A percentile compares a stretch with the other conserved stretches of the same genome.
phyloP scores from a whole-genome alignment of 64 coral and sea anemone genomes.

The Stichodactyla helianthus region DNA sequence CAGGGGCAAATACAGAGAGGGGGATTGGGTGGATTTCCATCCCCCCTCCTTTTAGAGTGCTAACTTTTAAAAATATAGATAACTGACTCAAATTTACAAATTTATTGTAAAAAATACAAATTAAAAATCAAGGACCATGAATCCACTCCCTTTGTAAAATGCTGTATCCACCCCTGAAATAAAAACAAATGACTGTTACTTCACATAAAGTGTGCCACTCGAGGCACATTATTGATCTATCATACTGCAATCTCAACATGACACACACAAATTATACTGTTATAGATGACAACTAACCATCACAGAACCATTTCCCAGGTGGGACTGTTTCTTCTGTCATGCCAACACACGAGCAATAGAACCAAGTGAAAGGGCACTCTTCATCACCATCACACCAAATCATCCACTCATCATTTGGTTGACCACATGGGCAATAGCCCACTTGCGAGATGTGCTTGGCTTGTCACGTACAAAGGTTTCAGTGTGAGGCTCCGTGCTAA shows the following conservation, averaged over 20 bases:
- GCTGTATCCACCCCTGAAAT: too few relatives aligned
- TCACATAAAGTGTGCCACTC: background rate
- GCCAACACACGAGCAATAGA: background rate
- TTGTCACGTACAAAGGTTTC: too few relatives aligned
- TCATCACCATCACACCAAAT: conserved; percentile 3
- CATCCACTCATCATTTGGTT: conserved; percentile 22
- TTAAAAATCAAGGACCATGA: too few relatives aligned
- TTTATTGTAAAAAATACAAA: too few relatives aligned
- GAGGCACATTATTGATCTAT: conserved; percentile 23
- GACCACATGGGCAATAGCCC: conserved; percentile 13
- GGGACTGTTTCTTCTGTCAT: background rate
- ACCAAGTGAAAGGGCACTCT: background rate
- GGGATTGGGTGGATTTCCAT: too few relatives aligned
- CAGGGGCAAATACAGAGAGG: too few relatives aligned
- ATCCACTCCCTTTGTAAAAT: too few relatives aligned
- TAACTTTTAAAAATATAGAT: too few relatives aligned
- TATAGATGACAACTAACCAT: conserved; percentile 24
- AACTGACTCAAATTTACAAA: too few relatives aligned
- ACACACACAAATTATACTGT: background rate
- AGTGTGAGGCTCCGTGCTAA: too few relatives aligned
- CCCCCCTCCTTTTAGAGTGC: too few relatives aligned
- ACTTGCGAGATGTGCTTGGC: too few relatives aligned
- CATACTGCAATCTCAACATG: background rate
- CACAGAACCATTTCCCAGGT: conserved; percentile 16
- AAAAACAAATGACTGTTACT: background rate